These are phyloP conservation scores for Chloropsis cyanopogon DNA, from an alignment of 2,113 vertebrate genomes.

Conservation along the genomic window DNA sequence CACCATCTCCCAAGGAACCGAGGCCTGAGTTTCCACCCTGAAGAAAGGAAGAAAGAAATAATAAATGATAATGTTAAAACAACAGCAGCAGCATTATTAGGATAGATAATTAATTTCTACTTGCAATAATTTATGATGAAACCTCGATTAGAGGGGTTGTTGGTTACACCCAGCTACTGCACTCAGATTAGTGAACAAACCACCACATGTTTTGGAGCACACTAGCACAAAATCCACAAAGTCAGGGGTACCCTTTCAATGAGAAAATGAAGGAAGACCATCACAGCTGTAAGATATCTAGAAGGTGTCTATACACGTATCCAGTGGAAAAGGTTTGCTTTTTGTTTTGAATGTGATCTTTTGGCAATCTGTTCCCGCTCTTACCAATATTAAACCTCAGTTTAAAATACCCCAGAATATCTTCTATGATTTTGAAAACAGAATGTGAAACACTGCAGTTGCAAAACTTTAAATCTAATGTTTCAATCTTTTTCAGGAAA, in stretches of 20 bases:
- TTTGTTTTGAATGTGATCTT: background rate
- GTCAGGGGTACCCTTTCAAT: background rate
- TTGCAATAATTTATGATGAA: background rate
- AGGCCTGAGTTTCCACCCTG: background rate
- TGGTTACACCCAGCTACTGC: background rate
- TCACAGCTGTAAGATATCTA: background rate
- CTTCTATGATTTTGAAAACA: background rate
- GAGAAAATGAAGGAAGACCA: background rate
- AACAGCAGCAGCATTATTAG: background rate
- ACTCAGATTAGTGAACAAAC: background rate
- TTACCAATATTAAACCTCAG: background rate
- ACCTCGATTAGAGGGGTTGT: background rate
- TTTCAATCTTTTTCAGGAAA: background rate
- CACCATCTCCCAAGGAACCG: background rate
- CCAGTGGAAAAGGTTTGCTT: background rate
- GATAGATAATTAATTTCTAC: background rate
- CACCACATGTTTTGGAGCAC: background rate
- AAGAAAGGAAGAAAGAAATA: background rate
- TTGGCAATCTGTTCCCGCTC: background rate
- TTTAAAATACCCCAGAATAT: background rate
- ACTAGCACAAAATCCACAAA: background rate
- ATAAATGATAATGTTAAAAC: background rate
- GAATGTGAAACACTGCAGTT: background rate
- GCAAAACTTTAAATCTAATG: background rate
- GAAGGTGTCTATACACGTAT: background rate